Conservation (phyloP, 53 echinoderm and acorn worm species). For the Holothuria scabra region DNA sequence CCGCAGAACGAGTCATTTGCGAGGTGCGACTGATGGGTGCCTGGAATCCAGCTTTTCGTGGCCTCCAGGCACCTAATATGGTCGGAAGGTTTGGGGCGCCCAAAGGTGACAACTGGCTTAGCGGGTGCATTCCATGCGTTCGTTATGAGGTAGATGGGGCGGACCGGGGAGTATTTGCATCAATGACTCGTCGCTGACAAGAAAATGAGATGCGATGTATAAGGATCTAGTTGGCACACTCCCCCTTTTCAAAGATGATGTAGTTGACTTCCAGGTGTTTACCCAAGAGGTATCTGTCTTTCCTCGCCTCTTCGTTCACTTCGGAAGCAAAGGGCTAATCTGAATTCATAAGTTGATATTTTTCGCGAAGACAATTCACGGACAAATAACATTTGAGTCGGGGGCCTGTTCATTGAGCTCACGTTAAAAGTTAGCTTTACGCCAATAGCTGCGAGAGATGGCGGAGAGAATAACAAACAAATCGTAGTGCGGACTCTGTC, state of each 20-base stretch:
- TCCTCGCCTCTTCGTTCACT: no score
- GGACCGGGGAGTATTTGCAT: conserved; percentile 13
- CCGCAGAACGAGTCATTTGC: conserved; percentile 1
- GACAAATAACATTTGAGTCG: conserved; percentile 19
- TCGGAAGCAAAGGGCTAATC: no score
- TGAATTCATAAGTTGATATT: conserved; percentile 20
- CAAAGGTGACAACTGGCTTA: conserved; percentile 33
- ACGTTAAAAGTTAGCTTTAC: no score
- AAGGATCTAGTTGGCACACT: neutral
- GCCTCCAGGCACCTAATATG: conserved; percentile 44
- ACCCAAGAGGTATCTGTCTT: conserved; percentile 5
- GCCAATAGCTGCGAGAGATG: no score
- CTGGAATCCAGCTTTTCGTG: conserved; percentile 45
- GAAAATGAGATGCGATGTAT: conserved; percentile 17
- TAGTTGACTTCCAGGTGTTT: conserved; percentile 35
- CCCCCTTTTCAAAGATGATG: conserved; percentile 2
- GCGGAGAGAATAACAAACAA: no score
- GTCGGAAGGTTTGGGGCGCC: conserved; percentile 33
- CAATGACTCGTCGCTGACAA: neutral
- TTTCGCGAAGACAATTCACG: conserved; percentile 18
- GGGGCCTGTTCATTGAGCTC: neutral
- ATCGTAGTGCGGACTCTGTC: no score
- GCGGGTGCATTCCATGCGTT: conserved; percentile 33
- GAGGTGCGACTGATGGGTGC: conserved; percentile 30
- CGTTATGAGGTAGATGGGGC: conserved; percentile 17